These are phyloP conservation scores for Hozukius guyotensis DNA, from an alignment of 2,797 vertebrate species.

Conservation along the genomic window DNA sequence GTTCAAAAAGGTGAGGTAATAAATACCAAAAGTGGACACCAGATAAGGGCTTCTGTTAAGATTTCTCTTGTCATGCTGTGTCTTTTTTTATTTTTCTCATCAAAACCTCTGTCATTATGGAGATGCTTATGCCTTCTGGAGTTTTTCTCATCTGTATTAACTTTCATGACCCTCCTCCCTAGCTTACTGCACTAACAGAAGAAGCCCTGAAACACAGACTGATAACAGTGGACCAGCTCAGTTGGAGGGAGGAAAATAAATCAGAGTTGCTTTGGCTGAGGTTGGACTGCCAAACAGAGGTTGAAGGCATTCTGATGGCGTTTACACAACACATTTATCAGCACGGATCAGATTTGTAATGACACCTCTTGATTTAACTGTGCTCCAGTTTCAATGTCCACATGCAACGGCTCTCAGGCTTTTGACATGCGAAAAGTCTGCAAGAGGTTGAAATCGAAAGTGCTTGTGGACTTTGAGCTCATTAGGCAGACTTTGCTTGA, in stretches of 20 bases:
- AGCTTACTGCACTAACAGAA: conserved; percentile 61
- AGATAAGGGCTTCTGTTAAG: conserved; percentile 80
- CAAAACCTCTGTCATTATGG: not conserved
- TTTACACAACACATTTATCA: conserved; percentile 16
- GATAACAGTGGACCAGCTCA: conserved; percentile 22
- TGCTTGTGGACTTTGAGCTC: not conserved
- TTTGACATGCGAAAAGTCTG: not conserved
- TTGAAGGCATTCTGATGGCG: not conserved
- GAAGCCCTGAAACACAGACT: conserved; percentile 38
- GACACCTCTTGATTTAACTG: conserved; percentile 19
- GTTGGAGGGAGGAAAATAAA: not conserved
- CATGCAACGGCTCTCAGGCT: not conserved
- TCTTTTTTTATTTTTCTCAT: conserved; percentile 20
- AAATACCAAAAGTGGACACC: conserved; percentile 78
- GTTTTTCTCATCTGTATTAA: conserved; percentile 43
- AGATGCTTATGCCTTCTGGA: conserved; percentile 22
- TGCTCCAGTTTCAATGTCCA: conserved; percentile 32
- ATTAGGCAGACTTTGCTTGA: not conserved
- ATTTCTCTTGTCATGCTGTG: conserved; percentile 44
- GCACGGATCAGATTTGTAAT: conserved; percentile 25
- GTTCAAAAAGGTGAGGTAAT: conserved; percentile 64
- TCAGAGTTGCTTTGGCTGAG: not conserved
- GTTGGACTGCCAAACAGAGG: conserved; percentile 5
- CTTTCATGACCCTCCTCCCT: conserved; percentile 9
- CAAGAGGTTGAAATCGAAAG: not conserved